A percentile compares a stretch with the other conserved stretches of the same genome.
phyloP scores from a whole-genome alignment of 2,888 invertebrate genomes.

The Troides oblongomaculatus region DNA sequence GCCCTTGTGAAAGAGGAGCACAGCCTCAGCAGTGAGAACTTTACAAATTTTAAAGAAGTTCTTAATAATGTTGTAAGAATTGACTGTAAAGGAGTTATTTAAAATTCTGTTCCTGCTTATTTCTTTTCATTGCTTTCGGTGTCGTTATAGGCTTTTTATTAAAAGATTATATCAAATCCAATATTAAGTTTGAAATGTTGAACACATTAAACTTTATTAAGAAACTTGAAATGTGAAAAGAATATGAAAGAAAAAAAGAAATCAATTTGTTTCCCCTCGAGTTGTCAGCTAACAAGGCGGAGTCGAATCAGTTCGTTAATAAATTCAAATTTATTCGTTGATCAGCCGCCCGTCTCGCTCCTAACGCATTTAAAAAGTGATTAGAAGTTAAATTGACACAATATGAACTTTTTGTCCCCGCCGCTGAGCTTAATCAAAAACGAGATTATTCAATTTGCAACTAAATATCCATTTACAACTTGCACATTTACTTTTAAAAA shows the following conservation, averaged over 20 bases:
- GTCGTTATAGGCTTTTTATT: slow-evolving; percentile 8
- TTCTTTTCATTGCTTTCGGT: neutral
- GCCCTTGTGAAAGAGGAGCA: no score
- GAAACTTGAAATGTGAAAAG: slow-evolving; percentile 35
- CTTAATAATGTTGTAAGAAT: no score
- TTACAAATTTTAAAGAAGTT: no score
- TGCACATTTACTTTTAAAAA: slow-evolving; percentile 7
- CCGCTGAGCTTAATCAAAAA: slow-evolving; percentile 62
- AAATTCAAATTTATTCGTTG: slow-evolving; percentile 79
- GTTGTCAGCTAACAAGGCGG: slow-evolving; percentile 60
- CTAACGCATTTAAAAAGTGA: slow-evolving; percentile 80
- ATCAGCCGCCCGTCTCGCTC: slow-evolving; percentile 65
- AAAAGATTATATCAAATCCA: slow-evolving; percentile 19
- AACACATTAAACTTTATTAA: slow-evolving; percentile 29
- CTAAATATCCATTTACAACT: slow-evolving; percentile 42
- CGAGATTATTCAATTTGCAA: slow-evolving; percentile 73
- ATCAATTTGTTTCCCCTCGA: slow-evolving; percentile 73
- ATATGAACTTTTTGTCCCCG: slow-evolving; percentile 76
- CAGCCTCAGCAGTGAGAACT: no score
- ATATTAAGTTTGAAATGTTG: slow-evolving; percentile 21
- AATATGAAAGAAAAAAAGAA: slow-evolving; percentile 41
- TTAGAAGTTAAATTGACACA: slow-evolving; percentile 80
- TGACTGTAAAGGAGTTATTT: neutral
- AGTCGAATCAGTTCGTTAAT: slow-evolving; percentile 69
- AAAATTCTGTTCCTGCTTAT: neutral